Conservation (phyloP, 1,140 invertebrate species). For the Drosophila prosaltans region DNA sequence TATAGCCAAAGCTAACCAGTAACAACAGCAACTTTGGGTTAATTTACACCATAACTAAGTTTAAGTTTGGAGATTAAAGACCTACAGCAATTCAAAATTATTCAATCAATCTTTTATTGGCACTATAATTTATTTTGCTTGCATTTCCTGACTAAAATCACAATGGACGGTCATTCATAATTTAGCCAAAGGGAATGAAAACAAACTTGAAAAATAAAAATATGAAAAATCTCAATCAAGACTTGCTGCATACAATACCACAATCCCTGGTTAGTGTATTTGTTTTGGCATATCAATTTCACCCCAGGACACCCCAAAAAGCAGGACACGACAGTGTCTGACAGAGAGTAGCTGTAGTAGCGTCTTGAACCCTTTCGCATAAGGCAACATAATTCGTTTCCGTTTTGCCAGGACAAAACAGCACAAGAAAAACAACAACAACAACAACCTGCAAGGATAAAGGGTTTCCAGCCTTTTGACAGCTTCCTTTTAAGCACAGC, state of each 20-base stretch:
- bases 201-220: constrained; percentile 12
- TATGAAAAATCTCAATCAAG: constrained; percentile 19
- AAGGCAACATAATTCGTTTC: constrained; percentile 76
- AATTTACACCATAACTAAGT: no score
- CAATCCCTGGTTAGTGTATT: not conserved
- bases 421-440: constrained; percentile 23
- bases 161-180: constrained; percentile 21
- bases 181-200: constrained; percentile 15
- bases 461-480: constrained; percentile 68
- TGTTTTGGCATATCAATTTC: constrained; percentile 66
- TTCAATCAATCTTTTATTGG: not conserved
- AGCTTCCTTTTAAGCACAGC: constrained; percentile 58
- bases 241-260: not conserved
- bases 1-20: no score
- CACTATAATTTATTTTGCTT: no score
- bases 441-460: constrained; percentile 30
- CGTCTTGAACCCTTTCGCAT: constrained; percentile 60
- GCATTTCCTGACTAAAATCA: not conserved
- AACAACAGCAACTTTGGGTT: no score
- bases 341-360: constrained; percentile 16
- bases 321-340: no score
- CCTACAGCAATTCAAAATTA: no score
- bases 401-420: constrained; percentile 52
- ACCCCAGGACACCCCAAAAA: constrained; percentile 40
- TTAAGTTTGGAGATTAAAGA: no score